Evolutionary conservation across 2,888 invertebrate species (phyloP).

Genomic region (Proisotoma minuta): DNA sequence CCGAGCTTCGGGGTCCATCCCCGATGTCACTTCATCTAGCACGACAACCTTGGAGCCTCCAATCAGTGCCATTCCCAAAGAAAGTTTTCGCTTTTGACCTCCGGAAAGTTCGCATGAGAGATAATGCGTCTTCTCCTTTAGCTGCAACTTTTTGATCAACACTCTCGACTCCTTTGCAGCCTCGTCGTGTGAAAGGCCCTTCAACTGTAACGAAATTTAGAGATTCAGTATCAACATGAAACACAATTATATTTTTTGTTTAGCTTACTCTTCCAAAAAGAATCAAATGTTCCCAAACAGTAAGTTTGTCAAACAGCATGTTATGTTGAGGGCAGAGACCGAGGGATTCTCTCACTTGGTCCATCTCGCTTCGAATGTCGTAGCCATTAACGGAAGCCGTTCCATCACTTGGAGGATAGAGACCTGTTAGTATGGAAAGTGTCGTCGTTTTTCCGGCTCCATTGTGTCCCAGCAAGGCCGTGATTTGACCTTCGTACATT

Average conservation of each 20-base stretch:
- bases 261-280: constrained; percentile 68
- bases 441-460: constrained; percentile 62
- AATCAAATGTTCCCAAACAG: constrained; percentile 71
- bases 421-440: constrained; percentile 65
- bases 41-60: constrained; percentile 64
- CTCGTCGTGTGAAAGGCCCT: constrained; percentile 55
- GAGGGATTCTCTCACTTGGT: constrained; percentile 65
- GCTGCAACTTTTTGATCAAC: constrained; percentile 60
- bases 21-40: constrained; percentile 56
- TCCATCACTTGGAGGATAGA: constrained; percentile 60
- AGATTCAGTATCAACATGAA: neutral
- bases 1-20: constrained; percentile 56
- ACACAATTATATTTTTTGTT: neutral
- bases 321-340: constrained; percentile 83
- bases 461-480: constrained; percentile 66
- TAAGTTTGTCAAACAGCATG: constrained; percentile 74
- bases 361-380: constrained; percentile 63
- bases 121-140: constrained; percentile 61
- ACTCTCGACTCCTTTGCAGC: constrained; percentile 57
- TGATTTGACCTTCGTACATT: constrained; percentile 77
- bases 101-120: constrained; percentile 69
- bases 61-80: constrained; percentile 77
- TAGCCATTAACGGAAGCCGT: constrained; percentile 66
- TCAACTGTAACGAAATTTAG: constrained; percentile 53
- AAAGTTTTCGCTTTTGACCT: constrained; percentile 87